Evolutionary conservation across 1,140 invertebrate genomes (phyloP), one percentile per base, ranked within the genome.

Genomic region (Acyrthosiphon pisum): DNA sequence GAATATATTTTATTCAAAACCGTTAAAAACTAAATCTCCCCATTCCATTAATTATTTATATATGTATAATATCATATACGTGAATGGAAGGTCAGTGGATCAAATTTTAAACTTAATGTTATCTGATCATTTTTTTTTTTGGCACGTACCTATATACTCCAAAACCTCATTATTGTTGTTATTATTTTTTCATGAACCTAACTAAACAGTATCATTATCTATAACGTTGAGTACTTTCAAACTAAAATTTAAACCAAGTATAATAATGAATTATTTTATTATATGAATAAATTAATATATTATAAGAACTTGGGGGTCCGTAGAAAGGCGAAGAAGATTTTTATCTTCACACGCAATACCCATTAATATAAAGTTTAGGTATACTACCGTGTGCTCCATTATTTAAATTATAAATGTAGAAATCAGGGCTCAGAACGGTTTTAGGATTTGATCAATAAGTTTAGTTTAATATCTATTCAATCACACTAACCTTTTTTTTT

Each of bases 231-330:
- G 35, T 41, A 83, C 81, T 41, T 83, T 41, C 37, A 41, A 83
- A 41, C 81, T 41, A 35, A 41, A 83, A 83, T 83, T 23, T 41
- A 83, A 83, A 23, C 7, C 7, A 41, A 83, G 81, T 9, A 83
- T 23, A 83, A 81, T 81, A 81, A 83, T 83, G n/a, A 83, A 83
- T 20, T 83, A 41, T 83, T 83, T 83, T 37, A 41, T 83, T 41
- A 35, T 7, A n/a, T 23, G 81, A 83, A 83, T 83, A 41, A 83
- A 83, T 83, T 35, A 83, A 83, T 83, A 83, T 41, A 37, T 83
- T 37, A 37, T 41, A 83, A 83, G 81, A 37, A 23, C 22, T 41
- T 20, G 81, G 7, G 20, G 37, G 30, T 83, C 41, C 22, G 37
- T 41, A 83, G 20, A 83, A 37, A 83, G 81, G 35, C 37, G 37